phyloP scores from a whole-genome alignment of 2,797 vertebrate genomes.

The Psittacula echo region DNA sequence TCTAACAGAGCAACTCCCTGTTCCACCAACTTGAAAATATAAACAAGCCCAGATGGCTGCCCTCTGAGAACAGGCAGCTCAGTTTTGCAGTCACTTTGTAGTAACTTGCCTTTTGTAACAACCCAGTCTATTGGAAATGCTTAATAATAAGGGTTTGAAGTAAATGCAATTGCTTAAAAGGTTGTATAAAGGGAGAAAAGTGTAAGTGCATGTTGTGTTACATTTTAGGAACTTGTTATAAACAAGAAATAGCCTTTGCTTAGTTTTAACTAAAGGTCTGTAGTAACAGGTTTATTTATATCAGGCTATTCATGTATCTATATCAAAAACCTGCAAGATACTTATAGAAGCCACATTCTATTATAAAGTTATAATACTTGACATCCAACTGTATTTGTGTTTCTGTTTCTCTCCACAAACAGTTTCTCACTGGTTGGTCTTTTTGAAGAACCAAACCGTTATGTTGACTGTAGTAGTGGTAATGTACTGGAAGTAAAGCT shows the following conservation, averaged over 20 bases:
- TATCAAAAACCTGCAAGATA: neutral
- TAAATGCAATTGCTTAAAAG: neutral
- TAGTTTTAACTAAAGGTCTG: neutral
- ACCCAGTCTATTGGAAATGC: neutral
- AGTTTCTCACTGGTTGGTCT: neutral
- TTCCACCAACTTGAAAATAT: conserved; percentile 77
- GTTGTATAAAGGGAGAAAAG: neutral
- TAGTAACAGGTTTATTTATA: neutral
- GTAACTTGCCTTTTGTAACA: conserved; percentile 15
- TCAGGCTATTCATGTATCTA: neutral
- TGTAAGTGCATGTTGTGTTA: neutral
- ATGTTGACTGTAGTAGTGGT: neutral
- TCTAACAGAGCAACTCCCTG: conserved; percentile 75
- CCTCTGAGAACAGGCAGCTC: conserved; percentile 50
- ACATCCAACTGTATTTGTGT: neutral
- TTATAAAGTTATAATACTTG: neutral
- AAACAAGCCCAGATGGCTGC: conserved; percentile 81
- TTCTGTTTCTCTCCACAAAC: neutral
- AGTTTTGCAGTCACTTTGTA: conserved; percentile 22
- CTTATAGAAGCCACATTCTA: neutral
- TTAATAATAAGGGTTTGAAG: neutral
- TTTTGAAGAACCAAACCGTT: conserved; percentile 36
- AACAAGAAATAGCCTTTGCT: neutral
- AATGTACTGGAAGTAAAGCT: conserved; percentile 43
- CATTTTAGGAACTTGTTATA: neutral